Percentiles rank a stretch among this genome's conserved stretches.
These are phyloP conservation scores for Chrysocyon brachyurus DNA, from an alignment of 2,797 vertebrate species.

Conservation along the genomic window DNA sequence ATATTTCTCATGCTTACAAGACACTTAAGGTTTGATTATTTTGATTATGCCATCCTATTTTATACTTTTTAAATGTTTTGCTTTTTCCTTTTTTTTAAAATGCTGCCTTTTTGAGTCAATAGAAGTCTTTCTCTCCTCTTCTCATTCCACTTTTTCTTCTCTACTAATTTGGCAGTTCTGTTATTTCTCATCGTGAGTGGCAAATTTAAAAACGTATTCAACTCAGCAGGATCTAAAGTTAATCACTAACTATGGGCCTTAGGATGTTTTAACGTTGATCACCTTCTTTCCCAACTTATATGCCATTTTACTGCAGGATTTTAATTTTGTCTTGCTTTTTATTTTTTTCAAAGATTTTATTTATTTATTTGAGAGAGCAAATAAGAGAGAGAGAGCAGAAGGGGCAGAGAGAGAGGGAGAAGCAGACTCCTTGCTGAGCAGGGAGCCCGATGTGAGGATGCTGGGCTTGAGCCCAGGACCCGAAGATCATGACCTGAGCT, in stretches of 20 bases:
- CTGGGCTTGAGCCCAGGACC: too few species aligned
- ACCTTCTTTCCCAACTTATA: not conserved
- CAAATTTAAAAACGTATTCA: not conserved
- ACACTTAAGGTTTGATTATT: not conserved
- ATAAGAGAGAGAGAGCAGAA: too few species aligned
- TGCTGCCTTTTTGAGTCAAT: not conserved
- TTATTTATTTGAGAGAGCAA: too few species aligned
- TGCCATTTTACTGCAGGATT: not conserved
- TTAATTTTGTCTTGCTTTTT: constrained; percentile 13
- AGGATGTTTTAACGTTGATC: not conserved
- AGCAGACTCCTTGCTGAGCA: too few species aligned
- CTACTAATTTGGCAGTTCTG: not conserved
- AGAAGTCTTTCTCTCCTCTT: not conserved
- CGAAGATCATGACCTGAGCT: too few species aligned
- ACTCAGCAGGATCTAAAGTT: not conserved
- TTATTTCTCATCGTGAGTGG: not conserved
- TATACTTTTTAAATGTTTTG: constrained; percentile 15
- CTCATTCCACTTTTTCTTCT: not conserved
- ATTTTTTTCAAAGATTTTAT: not conserved
- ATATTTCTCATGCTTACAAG: not conserved
- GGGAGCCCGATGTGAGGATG: too few species aligned
- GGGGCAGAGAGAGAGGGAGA: too few species aligned
- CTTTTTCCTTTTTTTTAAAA: not conserved
- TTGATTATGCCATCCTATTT: not conserved
- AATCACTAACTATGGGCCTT: not conserved